Evolutionary conservation across 1,140 invertebrate genomes (phyloP), one percentile per base, ranked within the genome.

Genomic region (Coptotermes formosanus): DNA sequence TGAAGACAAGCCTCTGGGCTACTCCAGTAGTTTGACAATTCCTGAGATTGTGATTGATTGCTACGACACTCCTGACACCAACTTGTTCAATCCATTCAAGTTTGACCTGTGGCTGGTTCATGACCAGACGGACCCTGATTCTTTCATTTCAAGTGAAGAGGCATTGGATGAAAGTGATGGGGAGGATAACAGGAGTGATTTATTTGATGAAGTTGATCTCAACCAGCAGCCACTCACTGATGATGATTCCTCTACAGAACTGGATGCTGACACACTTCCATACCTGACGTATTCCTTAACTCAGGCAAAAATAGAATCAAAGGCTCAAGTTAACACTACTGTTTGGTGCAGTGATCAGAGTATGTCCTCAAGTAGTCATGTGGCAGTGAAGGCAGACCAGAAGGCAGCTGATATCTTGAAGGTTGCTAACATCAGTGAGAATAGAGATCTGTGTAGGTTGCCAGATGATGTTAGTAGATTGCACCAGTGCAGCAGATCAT

Each of bases 41-140:
- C 64, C 64, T 14, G 64, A 75, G 64, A 75, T 75, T 75, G 64
- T 75, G 64, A 16, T 75, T 12, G 64, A 75, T 25, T 75, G 64
- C n/a, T 75, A 75, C n/a, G 64, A 75, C 64, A 75, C 64, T 75
- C 64, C 64, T 30, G 64, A 75, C n/a, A 75, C 64, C 64, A 30
- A 75, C 25, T 75, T 75, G 64, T 75, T 75, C 14, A n/a, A 75
- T 75, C 64, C 64, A 16, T 75, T 75, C 64, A 75, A 75, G 64
- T 75, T n/a, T 14, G 64, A 75, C n/a, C n/a, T 75, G n/a, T 75
- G 64, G 64, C 14, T 75, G 64, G 64, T 75, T 75, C 25, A 30
- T 75, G 64, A 75, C 64, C 64, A 75, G n/a, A 75, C 25, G n/a
- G 64, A 75, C 64, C 64, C 64, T 75, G 64, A 75, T n/a, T 75